A percentile compares a stretch with the other conserved stretches of the same genome.
phyloP scores from a whole-genome alignment of 2,113 vertebrate species.

The Brachypteracias leptosomus region DNA sequence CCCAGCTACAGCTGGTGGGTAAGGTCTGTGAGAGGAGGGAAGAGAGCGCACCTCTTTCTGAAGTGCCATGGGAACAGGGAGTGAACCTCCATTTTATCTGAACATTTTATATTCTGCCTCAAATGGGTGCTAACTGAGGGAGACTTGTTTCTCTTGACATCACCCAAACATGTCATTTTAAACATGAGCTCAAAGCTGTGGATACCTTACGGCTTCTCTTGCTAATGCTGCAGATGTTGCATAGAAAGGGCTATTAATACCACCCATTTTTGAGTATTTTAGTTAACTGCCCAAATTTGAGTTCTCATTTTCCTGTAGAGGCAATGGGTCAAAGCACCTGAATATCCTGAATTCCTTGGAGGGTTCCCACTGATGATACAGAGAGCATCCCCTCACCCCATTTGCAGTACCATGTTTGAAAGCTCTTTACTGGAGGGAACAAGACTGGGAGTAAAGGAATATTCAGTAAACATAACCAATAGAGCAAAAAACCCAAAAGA shows the following conservation, averaged over 20 bases:
- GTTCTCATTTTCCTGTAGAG: background rate
- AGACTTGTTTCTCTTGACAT: background rate
- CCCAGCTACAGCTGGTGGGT: accelerated
- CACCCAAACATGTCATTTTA: background rate
- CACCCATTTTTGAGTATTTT: background rate
- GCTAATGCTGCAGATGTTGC: background rate
- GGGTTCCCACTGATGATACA: background rate
- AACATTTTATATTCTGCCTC: background rate
- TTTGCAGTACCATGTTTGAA: background rate
- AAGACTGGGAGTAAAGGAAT: background rate
- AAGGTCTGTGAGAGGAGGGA: background rate
- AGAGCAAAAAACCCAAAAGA: background rate
- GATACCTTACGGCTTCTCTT: background rate
- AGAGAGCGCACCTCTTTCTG: background rate
- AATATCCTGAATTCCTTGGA: background rate
- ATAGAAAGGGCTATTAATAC: background rate
- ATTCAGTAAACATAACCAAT: background rate
- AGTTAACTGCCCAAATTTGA: background rate
- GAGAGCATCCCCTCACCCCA: background rate
- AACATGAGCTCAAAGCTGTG: background rate
- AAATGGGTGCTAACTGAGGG: background rate
- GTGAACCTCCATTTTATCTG: background rate
- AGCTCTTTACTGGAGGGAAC: background rate
- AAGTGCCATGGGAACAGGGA: background rate
- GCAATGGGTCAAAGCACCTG: background rate